These are phyloP conservation scores for Apostichopus parvimensis DNA, from an alignment of 35 echinoderm and acorn worm species.

Conservation along the genomic window DNA sequence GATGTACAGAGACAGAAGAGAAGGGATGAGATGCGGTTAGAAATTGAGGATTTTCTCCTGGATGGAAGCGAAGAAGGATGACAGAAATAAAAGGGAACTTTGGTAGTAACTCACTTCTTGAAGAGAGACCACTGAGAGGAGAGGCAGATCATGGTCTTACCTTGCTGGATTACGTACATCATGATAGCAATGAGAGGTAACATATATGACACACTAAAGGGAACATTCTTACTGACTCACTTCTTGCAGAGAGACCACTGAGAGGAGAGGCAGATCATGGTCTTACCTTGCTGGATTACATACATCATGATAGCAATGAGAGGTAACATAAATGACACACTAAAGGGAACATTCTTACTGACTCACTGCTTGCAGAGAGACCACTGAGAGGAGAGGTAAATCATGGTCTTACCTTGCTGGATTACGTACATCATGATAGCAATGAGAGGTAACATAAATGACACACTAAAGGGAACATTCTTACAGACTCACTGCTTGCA, in stretches of 20 bases:
- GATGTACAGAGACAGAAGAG: conserved; percentile 17
- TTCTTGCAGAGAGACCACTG: not conserved
- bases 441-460: no score
- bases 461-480: no score
- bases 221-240: not conserved
- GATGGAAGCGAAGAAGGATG: not conserved
- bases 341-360: no score
- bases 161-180: no score
- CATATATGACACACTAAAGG: no score
- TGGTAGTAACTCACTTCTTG: not conserved
- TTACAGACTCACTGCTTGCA: not conserved
- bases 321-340: no score
- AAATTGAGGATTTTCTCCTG: conserved; percentile 34
- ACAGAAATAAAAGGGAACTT: not conserved
- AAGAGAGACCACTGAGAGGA: not conserved
- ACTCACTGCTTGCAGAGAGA: not conserved
- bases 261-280: not conserved
- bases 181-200: no score
- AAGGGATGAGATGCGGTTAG: conserved; percentile 19
- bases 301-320: no score
- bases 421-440: no score
- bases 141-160: no score
- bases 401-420: no score
- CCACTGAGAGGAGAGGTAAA: not conserved
- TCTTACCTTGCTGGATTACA: no score